Conservation (phyloP, 2,113 vertebrate genomes). For the Melanocharis versteri region DNA sequence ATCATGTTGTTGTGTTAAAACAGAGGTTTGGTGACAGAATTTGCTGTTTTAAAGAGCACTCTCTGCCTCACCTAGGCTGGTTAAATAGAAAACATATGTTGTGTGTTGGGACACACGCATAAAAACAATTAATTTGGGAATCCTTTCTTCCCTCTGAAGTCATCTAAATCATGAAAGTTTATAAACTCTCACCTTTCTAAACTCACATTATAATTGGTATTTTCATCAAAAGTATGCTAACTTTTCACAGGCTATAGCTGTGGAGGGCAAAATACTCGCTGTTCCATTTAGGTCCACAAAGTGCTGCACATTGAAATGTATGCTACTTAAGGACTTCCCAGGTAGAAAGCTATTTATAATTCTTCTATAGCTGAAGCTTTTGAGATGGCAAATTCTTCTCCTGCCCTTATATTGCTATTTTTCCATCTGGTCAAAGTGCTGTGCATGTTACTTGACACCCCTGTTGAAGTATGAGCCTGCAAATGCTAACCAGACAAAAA, state of each 20-base stretch:
- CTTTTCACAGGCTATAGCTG: background rate
- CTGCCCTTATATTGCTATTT: background rate
- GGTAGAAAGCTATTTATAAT: background rate
- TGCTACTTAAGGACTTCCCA: background rate
- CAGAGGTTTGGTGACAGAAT: background rate
- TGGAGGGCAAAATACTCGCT: background rate
- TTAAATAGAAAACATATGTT: background rate
- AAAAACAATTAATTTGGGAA: background rate
- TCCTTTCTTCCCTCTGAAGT: background rate
- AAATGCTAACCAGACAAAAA: background rate
- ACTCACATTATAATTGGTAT: background rate
- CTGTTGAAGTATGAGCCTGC: background rate
- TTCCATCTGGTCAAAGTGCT: background rate
- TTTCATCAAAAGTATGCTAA: background rate
- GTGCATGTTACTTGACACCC: background rate
- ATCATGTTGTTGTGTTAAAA: background rate
- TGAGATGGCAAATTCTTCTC: background rate
- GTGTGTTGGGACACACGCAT: background rate
- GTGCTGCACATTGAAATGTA: background rate
- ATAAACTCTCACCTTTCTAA: background rate
- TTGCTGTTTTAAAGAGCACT: background rate
- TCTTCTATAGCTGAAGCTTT: background rate
- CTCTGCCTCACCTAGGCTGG: background rate
- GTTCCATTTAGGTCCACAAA: background rate
- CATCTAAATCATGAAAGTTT: background rate